Conservation (phyloP, 1,140 invertebrate genomes). For the Drosophila trapezifrons region DNA sequence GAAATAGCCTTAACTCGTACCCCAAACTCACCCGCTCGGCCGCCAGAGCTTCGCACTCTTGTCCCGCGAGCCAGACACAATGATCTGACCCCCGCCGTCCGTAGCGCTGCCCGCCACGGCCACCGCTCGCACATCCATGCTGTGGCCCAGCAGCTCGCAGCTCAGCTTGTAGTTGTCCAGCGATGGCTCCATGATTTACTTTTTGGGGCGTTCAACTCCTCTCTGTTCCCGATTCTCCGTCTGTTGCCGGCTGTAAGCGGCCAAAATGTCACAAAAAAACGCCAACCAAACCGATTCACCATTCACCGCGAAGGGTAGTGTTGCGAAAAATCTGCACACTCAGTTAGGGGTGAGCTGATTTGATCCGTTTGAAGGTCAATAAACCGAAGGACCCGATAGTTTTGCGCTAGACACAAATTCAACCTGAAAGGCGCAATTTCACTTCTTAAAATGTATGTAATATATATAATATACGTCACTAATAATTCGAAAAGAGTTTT, state of each 20-base stretch:
- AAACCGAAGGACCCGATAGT: conserved; percentile 8
- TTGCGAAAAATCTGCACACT: conserved; percentile 41
- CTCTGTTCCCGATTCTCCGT: background rate
- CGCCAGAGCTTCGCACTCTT: conserved; percentile 93
- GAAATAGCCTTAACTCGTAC: background rate
- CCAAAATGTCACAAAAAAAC: conserved; percentile 5
- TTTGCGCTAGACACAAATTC: background rate
- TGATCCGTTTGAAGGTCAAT: conserved; percentile 3
- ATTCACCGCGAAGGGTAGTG: conserved; percentile 23
- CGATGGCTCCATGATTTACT: conserved; percentile 59
- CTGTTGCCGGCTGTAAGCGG: conserved; percentile 30
- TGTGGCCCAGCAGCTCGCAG: conserved; percentile 90
- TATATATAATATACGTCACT: background rate
- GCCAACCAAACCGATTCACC: conserved; percentile 4
- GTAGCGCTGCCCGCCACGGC: conserved; percentile 88
- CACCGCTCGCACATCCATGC: conserved; percentile 92
- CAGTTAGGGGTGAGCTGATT: conserved; percentile 20
- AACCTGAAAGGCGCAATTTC: background rate
- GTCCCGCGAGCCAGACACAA: conserved; percentile 94
- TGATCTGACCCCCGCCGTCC: conserved; percentile 87
- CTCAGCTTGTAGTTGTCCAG: conserved; percentile 89
- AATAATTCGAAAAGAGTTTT: too few species aligned
- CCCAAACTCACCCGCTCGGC: conserved; percentile 87
- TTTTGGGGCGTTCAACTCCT: conserved; percentile 1
- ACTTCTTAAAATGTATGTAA: background rate